Conservation (phyloP, 2,113 vertebrate species). For the Colinus virginianus region DNA sequence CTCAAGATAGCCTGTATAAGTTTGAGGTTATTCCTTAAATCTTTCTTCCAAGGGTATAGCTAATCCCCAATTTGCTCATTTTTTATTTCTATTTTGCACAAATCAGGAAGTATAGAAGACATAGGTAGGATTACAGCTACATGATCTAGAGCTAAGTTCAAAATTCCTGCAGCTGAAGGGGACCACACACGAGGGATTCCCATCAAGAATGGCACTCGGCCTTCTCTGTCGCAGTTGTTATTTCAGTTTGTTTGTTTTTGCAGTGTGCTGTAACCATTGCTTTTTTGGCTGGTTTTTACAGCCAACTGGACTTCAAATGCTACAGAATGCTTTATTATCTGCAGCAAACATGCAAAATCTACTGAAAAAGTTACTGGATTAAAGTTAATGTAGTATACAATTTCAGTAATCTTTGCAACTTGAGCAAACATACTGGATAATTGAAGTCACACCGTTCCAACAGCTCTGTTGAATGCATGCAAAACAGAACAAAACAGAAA, state of each 20-base stretch:
- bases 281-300: slow-evolving; percentile 18
- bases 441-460: neutral
- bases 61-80: neutral
- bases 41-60: neutral
- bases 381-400: neutral
- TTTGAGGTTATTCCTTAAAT: neutral
- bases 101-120: neutral
- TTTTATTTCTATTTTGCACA: neutral
- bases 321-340: neutral
- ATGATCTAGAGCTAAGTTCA: neutral
- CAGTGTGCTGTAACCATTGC: neutral
- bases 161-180: neutral
- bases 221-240: neutral
- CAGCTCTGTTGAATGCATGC: neutral
- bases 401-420: neutral
- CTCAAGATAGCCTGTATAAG: neutral
- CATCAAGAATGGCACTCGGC: neutral
- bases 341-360: neutral
- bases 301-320: neutral
- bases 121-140: neutral
- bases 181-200: neutral
- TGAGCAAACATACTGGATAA: neutral
- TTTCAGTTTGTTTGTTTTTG: neutral
- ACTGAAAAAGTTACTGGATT: neutral
- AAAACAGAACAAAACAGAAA: neutral